phyloP scores from a whole-genome alignment of 2,113 vertebrate species.

The Ailuropoda melanoleuca region DNA sequence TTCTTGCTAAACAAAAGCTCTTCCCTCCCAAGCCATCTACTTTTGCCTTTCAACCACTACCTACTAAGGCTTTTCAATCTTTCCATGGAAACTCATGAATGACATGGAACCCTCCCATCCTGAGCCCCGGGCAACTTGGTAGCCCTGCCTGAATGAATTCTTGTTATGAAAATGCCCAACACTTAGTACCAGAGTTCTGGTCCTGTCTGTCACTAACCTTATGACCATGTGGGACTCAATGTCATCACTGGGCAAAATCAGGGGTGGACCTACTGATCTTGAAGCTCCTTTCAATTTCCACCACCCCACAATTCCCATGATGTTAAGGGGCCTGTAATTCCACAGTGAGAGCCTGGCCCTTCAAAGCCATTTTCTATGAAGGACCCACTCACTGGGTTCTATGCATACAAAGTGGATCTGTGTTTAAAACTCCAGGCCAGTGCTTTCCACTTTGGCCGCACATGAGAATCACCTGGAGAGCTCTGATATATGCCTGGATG shows the following conservation, averaged over 20 bases:
- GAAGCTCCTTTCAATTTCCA: neutral
- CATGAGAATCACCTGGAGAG: neutral
- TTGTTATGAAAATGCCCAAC: neutral
- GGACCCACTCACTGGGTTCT: neutral
- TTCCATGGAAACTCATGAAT: neutral
- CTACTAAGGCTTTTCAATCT: neutral
- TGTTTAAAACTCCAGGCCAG: neutral
- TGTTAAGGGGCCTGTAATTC: neutral
- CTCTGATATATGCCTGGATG: neutral
- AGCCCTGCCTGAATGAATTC: neutral
- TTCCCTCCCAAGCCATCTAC: neutral
- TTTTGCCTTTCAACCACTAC: slow-evolving; percentile 2
- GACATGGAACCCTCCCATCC: neutral
- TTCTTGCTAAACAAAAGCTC: neutral
- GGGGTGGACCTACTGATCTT: neutral
- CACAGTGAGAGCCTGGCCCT: neutral
- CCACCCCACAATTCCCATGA: neutral
- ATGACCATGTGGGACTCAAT: neutral
- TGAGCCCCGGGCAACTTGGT: fast-evolving
- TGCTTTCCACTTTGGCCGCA: neutral
- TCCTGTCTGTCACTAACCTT: neutral
- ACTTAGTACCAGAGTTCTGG: neutral
- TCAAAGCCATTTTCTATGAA: neutral
- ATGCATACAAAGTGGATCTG: neutral
- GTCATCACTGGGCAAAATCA: neutral